phyloP scores from a whole-genome alignment of 2,113 vertebrate genomes.

The Bufo bufo region DNA sequence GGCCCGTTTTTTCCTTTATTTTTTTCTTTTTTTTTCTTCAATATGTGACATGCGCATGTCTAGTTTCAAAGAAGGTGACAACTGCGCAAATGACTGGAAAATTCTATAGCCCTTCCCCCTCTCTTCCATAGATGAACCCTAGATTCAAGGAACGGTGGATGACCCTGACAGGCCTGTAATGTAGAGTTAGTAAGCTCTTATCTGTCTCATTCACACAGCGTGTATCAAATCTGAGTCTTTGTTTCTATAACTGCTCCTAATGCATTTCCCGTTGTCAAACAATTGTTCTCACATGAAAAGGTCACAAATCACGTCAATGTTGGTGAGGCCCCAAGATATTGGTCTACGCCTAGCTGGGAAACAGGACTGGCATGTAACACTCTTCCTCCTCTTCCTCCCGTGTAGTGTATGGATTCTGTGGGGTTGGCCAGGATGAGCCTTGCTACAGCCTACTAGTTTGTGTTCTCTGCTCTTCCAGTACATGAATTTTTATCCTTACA shows the following conservation, averaged over 20 bases:
- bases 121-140: constrained; percentile 32
- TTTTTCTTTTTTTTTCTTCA: background rate
- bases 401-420: background rate
- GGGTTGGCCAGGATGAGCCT: background rate
- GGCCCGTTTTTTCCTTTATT: background rate
- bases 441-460: background rate
- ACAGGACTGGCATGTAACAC: background rate
- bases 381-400: background rate
- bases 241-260: background rate
- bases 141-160: background rate
- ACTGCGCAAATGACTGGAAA: constrained; percentile 30
- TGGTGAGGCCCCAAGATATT: background rate
- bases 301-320: background rate
- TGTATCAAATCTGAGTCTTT: background rate
- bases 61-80: background rate
- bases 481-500: background rate
- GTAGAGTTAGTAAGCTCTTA: background rate
- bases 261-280: background rate
- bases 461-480: background rate
- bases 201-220: background rate
- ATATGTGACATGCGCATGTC: constrained; percentile 25
- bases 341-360: background rate
- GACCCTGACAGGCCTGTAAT: background rate
- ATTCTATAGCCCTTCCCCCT: background rate
- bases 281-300: background rate